A percentile compares a stretch with the other conserved stretches of the same genome.
Conservation (phyloP, 2,888 invertebrate genomes). For the Epirrhoe tristata region DNA sequence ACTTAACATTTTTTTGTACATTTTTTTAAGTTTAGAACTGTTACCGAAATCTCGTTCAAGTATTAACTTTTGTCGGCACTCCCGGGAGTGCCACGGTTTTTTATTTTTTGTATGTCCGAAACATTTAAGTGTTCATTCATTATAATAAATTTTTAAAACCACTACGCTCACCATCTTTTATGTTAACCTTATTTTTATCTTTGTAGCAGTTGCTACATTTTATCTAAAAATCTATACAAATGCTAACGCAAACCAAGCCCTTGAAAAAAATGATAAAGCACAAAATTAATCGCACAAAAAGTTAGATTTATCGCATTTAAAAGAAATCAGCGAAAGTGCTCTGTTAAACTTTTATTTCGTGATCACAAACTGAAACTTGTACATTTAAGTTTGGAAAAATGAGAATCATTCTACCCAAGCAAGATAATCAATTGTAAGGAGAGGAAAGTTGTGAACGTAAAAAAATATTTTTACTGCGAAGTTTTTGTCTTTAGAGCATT, state of each 20-base stretch:
- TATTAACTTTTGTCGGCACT: too few relatives aligned
- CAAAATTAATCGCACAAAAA: slow-evolving; percentile 60
- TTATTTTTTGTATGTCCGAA: too few relatives aligned
- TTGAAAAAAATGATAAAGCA: slow-evolving; percentile 55
- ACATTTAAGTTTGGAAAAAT: slow-evolving; percentile 79
- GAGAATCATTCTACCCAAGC: slow-evolving; percentile 73
- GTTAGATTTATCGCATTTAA: slow-evolving; percentile 68
- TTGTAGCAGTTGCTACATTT: neutral
- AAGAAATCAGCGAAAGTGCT: slow-evolving; percentile 73
- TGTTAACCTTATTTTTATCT: neutral
- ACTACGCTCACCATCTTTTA: neutral
- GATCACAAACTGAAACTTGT: slow-evolving; percentile 77
- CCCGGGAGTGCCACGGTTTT: too few relatives aligned
- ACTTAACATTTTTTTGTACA: too few relatives aligned
- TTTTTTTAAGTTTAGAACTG: too few relatives aligned
- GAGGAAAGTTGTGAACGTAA: slow-evolving; percentile 66
- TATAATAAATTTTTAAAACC: too few relatives aligned
- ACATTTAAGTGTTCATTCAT: too few relatives aligned
- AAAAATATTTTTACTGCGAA: slow-evolving; percentile 60
- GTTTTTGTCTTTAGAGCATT: slow-evolving; percentile 53
- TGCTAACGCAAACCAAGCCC: slow-evolving; percentile 43
- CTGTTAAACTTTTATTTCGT: slow-evolving; percentile 76
- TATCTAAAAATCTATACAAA: slow-evolving; percentile 31
- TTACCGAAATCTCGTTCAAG: too few relatives aligned
- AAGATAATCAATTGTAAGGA: slow-evolving; percentile 78